Evolutionary conservation across 2,888 invertebrate genomes (phyloP).

Genomic region (Ceriagrion tenellum): DNA sequence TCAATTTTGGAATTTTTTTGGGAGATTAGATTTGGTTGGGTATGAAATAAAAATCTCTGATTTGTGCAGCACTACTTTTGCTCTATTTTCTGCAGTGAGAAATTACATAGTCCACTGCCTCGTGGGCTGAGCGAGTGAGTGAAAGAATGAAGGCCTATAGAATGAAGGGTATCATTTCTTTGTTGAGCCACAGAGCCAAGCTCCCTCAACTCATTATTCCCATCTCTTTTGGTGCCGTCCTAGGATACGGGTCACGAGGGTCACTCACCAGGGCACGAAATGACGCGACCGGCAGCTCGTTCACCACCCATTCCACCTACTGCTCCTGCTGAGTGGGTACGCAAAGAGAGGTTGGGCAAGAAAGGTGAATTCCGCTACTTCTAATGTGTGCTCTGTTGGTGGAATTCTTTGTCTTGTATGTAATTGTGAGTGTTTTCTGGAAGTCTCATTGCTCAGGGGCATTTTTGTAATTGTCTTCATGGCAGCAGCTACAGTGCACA

Average conservation of each 20-base stretch:
- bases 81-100: neutral
- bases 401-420: slow-evolving; percentile 56
- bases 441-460: slow-evolving; percentile 60
- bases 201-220: no score
- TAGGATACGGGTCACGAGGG: slow-evolving; percentile 70
- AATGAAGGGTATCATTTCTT: no score
- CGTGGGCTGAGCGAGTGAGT: no score
- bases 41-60: no score
- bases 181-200: no score
- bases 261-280: slow-evolving; percentile 76
- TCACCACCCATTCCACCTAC: slow-evolving; percentile 79
- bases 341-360: slow-evolving; percentile 93
- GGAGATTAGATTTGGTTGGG: no score
- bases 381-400: slow-evolving; percentile 78
- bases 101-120: no score
- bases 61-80: neutral
- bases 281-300: slow-evolving; percentile 76
- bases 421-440: slow-evolving; percentile 48
- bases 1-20: no score
- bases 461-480: slow-evolving; percentile 55
- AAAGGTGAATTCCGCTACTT: slow-evolving; percentile 97
- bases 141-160: no score
- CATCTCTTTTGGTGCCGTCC: neutral
- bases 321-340: slow-evolving; percentile 90
- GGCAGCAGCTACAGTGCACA: slow-evolving; percentile 28